These are phyloP conservation scores for Steatornis caripensis DNA, from an alignment of 2,113 vertebrate genomes.

Conservation along the genomic window DNA sequence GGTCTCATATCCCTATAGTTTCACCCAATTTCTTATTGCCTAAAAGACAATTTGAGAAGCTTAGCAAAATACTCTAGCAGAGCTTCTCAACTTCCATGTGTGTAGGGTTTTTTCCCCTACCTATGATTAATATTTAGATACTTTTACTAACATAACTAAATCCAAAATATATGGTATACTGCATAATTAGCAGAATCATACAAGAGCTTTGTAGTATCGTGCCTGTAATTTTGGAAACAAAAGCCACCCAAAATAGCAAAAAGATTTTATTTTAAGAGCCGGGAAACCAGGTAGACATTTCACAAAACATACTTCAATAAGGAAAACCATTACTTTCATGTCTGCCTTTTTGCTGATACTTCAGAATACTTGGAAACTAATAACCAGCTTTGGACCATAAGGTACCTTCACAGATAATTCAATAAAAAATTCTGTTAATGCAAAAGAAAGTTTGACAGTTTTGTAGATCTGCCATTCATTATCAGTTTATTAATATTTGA, in stretches of 20 bases:
- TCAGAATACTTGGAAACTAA: background rate
- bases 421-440: background rate
- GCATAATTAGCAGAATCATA: background rate
- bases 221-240: background rate
- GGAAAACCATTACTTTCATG: background rate
- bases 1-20: background rate
- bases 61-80: background rate
- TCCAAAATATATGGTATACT: background rate
- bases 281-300: background rate
- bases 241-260: background rate
- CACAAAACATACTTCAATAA: background rate
- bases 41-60: background rate
- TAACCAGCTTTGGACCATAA: background rate
- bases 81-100: background rate
- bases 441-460: background rate
- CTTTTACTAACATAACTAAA: background rate
- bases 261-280: background rate
- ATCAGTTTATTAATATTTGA: slow-evolving; percentile 37
- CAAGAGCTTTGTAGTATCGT: background rate
- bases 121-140: background rate
- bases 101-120: background rate
- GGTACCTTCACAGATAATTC: background rate
- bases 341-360: background rate
- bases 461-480: background rate
- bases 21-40: background rate